Conservation (phyloP, 2,888 invertebrate genomes). For the Chydorus sphaericus region DNA sequence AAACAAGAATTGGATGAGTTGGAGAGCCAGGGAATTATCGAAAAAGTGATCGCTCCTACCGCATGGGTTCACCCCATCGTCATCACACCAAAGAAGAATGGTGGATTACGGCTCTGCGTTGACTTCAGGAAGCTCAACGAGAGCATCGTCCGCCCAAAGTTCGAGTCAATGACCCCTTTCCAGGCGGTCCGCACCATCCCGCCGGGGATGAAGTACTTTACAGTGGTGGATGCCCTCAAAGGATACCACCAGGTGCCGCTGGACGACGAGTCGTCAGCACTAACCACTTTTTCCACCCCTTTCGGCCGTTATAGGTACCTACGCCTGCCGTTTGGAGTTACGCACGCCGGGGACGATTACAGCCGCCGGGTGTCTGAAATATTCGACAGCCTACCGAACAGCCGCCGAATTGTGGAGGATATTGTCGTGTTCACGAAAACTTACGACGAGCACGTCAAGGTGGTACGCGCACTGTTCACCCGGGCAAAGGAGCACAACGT, state of each 20-base stretch:
- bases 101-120: constrained; percentile 12
- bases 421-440: not conserved
- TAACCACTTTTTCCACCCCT: constrained; percentile 15
- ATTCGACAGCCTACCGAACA: not conserved
- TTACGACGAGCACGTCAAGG: not conserved
- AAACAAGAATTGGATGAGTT: not conserved
- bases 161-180: constrained; percentile 2
- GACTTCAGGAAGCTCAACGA: constrained; percentile 12
- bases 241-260: constrained; percentile 13
- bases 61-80: constrained; percentile 15
- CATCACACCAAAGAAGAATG: constrained; percentile 8
- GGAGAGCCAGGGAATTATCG: constrained; percentile 3
- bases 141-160: not conserved
- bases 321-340: constrained; percentile 7
- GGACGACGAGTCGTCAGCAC: not conserved
- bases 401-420: not conserved
- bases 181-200: constrained; percentile 8
- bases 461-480: not conserved
- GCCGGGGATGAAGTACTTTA: constrained; percentile 2
- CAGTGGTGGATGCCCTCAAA: constrained; percentile 9
- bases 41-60: constrained; percentile 8
- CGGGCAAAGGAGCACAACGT: constrained; percentile 1
- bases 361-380: constrained; percentile 6
- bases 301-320: constrained; percentile 12
- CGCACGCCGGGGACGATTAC: constrained; percentile 5